phyloP scores from a whole-genome alignment of 2,888 invertebrate species.

The Teleogryllus oceanicus region DNA sequence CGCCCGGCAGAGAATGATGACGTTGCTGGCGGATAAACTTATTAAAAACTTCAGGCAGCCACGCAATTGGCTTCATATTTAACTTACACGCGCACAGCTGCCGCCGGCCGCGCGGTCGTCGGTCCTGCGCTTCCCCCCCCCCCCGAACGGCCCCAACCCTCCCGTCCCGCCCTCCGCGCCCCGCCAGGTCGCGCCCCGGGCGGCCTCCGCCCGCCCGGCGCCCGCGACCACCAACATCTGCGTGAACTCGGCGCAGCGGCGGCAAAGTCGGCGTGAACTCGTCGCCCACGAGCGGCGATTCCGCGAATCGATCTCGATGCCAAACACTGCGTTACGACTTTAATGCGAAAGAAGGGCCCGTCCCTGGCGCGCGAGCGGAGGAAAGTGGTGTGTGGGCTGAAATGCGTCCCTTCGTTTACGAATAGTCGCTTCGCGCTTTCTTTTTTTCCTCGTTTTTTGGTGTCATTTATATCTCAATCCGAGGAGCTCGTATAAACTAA shows the following conservation, averaged over 20 bases:
- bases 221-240: too few relatives aligned
- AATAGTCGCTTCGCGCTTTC: too few relatives aligned
- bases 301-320: not conserved
- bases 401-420: too few relatives aligned
- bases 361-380: too few relatives aligned
- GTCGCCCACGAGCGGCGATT: not conserved
- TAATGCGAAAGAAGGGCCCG: not conserved
- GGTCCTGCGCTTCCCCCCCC: not conserved
- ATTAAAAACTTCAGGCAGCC: slow-evolving; percentile 3
- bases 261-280: too few relatives aligned
- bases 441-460: too few relatives aligned
- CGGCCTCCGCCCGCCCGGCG: not conserved
- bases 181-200: not conserved
- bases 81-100: slow-evolving; percentile 4
- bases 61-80: not conserved
- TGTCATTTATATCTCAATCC: too few relatives aligned
- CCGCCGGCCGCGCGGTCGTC: not conserved
- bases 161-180: not conserved
- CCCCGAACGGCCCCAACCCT: not conserved
- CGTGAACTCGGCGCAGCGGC: too few relatives aligned
- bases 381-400: too few relatives aligned
- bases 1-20: not conserved
- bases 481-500: too few relatives aligned
- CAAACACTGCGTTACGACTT: not conserved
- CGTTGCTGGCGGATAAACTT: slow-evolving; percentile 18